These are phyloP conservation scores for Seriola dumerili DNA, from an alignment of 2,113 vertebrate genomes.

Conservation along the genomic window DNA sequence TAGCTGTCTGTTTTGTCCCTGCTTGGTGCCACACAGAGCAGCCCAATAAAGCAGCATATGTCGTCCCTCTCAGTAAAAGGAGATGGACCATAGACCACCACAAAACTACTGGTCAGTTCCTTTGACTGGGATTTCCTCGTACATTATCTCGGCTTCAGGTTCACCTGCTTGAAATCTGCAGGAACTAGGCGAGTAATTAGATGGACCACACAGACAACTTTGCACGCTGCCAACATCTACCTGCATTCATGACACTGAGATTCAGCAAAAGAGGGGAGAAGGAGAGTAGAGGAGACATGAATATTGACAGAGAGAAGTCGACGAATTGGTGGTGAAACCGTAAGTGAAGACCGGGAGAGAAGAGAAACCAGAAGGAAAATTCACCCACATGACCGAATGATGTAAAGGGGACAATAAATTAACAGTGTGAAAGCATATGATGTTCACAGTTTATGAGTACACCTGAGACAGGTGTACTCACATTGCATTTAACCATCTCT, in stretches of 20 bases:
- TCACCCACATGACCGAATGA: not conserved
- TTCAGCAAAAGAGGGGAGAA: not conserved
- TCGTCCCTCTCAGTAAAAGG: not conserved
- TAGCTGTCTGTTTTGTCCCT: not conserved
- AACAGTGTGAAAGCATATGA: not conserved
- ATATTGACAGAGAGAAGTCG: not conserved
- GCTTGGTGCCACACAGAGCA: not conserved
- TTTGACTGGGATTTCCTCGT: not conserved
- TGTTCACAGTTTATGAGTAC: not conserved
- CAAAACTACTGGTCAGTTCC: not conserved
- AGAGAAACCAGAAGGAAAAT: not conserved
- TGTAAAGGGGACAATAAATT: not conserved
- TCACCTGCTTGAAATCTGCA: slow-evolving; percentile 16
- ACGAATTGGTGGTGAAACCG: not conserved
- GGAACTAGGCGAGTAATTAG: not conserved
- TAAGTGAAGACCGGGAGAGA: not conserved
- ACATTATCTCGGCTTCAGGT: slow-evolving; percentile 2
- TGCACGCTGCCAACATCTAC: not conserved
- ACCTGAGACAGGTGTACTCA: not conserved
- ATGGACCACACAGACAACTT: not conserved
- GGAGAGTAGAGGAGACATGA: not conserved
- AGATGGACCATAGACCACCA: not conserved
- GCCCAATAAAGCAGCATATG: not conserved
- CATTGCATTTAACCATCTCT: not conserved
- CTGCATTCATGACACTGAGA: not conserved